Conservation (phyloP, 2,113 vertebrate genomes). For the Melospiza melodia region DNA sequence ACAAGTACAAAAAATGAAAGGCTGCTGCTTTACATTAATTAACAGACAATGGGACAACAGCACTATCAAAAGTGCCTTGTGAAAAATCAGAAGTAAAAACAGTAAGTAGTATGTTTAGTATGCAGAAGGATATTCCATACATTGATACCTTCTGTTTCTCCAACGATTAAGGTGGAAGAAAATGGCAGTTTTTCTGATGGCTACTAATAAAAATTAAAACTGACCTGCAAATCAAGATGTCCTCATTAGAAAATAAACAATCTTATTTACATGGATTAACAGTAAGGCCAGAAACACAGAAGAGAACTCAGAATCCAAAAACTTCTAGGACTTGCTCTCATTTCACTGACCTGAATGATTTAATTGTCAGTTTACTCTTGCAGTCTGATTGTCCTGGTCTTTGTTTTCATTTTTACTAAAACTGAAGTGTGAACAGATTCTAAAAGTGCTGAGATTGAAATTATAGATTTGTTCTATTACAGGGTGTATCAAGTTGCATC, state of each 20-base stretch:
- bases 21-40: not conserved
- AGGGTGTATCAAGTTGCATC: not conserved
- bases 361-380: not conserved
- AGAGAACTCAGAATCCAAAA: not conserved
- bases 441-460: not conserved
- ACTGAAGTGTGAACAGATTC: not conserved
- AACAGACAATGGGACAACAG: not conserved
- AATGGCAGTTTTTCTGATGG: not conserved
- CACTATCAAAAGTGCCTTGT: not conserved
- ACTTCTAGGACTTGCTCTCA: not conserved
- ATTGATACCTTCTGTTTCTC: not conserved
- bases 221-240: not conserved
- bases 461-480: not conserved
- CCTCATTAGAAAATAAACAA: not conserved
- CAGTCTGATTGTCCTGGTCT: not conserved
- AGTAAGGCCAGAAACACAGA: not conserved
- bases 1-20: conserved; percentile 33
- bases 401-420: not conserved
- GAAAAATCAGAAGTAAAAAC: not conserved
- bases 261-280: not conserved
- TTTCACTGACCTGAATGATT: not conserved
- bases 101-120: not conserved
- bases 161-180: not conserved
- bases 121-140: not conserved
- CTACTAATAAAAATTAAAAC: not conserved